A percentile compares a stretch with the other conserved stretches of the same genome.
These are phyloP conservation scores for Drosophila rhopaloa DNA, from an alignment of 1,140 invertebrate genomes.

Conservation along the genomic window DNA sequence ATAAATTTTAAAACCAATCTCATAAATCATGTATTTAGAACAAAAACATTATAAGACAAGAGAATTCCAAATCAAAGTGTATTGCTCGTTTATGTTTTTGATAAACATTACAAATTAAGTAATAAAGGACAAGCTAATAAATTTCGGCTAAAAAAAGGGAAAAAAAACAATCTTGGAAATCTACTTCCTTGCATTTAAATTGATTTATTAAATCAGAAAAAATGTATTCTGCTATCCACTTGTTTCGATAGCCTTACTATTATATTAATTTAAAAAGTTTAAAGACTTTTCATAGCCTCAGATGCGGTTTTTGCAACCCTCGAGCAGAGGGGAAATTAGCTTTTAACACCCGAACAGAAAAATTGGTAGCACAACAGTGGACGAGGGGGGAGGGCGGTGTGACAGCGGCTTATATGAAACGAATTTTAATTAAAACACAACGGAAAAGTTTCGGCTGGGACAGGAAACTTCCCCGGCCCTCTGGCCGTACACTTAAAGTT, in stretches of 20 bases:
- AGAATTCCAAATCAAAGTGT: no score
- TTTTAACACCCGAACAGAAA: slow-evolving; percentile 44
- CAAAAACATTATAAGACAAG: no score
- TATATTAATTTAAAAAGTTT: slow-evolving; percentile 1
- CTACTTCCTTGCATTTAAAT: neutral
- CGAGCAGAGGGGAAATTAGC: slow-evolving; percentile 36
- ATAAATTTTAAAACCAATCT: neutral
- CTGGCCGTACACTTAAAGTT: slow-evolving; percentile 38
- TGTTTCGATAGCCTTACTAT: neutral
- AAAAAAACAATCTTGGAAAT: no score
- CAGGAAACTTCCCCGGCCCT: slow-evolving; percentile 51
- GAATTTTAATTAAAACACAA: slow-evolving; percentile 79
- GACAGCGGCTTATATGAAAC: slow-evolving; percentile 64
- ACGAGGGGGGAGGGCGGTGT: neutral
- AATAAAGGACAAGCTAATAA: no score
- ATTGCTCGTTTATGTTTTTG: no score
- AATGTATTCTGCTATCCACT: neutral
- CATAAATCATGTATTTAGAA: no score
- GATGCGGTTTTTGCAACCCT: slow-evolving; percentile 30
- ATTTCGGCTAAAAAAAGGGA: no score
- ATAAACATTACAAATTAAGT: no score
- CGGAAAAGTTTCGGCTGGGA: slow-evolving; percentile 62
- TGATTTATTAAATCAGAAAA: neutral
- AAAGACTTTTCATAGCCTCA: slow-evolving; percentile 9
- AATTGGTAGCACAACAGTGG: slow-evolving; percentile 14